Evolutionary conservation across 2,113 vertebrate genomes (phyloP).

Genomic region (Calidris pugnax): DNA sequence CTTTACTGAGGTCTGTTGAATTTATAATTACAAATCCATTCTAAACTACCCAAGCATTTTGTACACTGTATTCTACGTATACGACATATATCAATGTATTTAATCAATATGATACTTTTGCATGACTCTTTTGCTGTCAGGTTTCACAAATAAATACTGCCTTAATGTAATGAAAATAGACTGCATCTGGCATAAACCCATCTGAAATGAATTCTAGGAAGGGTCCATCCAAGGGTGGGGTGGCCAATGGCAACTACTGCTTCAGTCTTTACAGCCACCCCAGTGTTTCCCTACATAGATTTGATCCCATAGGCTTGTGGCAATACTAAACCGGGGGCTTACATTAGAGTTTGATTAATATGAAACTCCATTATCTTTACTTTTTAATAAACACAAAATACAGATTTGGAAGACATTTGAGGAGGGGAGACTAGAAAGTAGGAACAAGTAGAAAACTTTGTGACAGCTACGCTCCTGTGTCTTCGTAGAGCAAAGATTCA

Average conservation of each 20-base stretch:
- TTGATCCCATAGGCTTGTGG: neutral
- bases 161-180: neutral
- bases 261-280: neutral
- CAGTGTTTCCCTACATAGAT: neutral
- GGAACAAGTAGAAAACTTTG: neutral
- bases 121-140: neutral
- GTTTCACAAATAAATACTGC: conserved; percentile 1
- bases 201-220: neutral
- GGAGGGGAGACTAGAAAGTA: neutral
- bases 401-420: neutral
- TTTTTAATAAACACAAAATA: neutral
- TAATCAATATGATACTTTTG: neutral
- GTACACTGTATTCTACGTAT: neutral
- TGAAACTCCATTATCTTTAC: neutral
- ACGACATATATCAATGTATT: neutral
- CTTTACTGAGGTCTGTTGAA: neutral
- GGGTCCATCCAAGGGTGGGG: neutral
- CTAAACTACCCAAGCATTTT: neutral
- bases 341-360: neutral
- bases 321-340: neutral
- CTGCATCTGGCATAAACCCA: neutral
- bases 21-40: conserved; percentile 1
- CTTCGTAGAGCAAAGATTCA: neutral
- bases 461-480: neutral
- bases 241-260: neutral